Evolutionary conservation across 1,140 invertebrate genomes (phyloP), one percentile per base, ranked within the genome.

Genomic region (Reticulitermes speratus): DNA sequence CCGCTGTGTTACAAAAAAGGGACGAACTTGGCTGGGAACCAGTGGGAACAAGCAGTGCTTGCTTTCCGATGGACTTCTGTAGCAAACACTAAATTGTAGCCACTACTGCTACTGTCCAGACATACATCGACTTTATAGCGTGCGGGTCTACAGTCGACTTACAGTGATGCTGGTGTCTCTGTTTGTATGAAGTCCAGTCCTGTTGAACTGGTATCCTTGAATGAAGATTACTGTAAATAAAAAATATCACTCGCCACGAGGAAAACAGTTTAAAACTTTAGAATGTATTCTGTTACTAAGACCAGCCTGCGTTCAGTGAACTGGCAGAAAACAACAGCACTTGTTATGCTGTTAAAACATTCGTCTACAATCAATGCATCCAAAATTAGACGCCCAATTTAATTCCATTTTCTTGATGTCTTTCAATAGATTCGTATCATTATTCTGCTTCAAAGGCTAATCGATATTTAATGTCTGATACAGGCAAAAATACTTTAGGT

Each of bases 41-140:
- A 65, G 59, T 65, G 65, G 65, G 65, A 75, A 75, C 65, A 75
- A n/a, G 5, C 65, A 75, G 25, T 30, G 65, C 65, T 75, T 30
- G n/a, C 65, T 75, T 75, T 75, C n/a, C 65, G 25, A 75, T 30
- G 65, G n/a, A 75, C 65, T 75, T 75, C 65, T 30, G 7, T 30
- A 30, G 65, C 65, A 75, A 75, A 75, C 65, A 75, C 25, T 75
- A 75, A 75, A 75, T 75, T 75, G 25, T 75, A 75, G 25, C 65
- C 65, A 14, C n/a, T 65, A 23, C 65, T 30, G 9, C 65, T 75
- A 75, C 65, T 75, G 25, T 25, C 65, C 25, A 30, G 9, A 75
- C 65, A 30, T 30, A 75, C 65, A 75, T 75, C 65, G n/a, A 75
- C 65, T 75, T 30, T 75, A 75, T 75, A 30, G 65, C 65, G n/a